Conservation (phyloP, 2,113 vertebrate species). For the Microtus ochrogaster region DNA sequence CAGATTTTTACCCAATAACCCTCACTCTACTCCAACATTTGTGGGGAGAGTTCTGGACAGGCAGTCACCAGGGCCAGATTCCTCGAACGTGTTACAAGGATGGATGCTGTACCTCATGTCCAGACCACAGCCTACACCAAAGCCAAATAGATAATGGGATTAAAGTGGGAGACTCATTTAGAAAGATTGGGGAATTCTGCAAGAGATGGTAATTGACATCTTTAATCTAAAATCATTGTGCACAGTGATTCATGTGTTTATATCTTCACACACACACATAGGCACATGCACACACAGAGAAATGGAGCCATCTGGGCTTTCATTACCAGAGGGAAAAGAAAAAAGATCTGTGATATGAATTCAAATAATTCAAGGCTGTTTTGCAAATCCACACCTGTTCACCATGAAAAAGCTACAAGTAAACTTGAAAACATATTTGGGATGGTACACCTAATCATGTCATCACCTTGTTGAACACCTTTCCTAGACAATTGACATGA, state of each 20-base stretch:
- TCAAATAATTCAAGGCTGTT: constrained; percentile 11
- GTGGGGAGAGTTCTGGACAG: background rate
- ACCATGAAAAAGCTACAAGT: background rate
- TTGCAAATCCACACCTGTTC: background rate
- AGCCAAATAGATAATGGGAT: background rate
- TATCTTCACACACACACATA: background rate
- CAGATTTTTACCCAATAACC: background rate
- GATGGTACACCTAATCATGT: background rate
- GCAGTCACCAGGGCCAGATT: background rate
- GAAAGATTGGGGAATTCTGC: background rate
- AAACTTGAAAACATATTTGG: background rate
- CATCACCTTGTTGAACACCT: background rate
- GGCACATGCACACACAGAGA: background rate
- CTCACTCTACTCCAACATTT: background rate
- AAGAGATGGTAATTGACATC: background rate
- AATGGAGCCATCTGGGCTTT: background rate
- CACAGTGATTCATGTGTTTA: background rate
- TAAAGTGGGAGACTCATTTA: background rate
- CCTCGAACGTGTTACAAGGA: background rate
- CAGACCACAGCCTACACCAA: background rate
- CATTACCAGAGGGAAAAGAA: background rate
- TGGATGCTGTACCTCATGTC: background rate
- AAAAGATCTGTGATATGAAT: background rate
- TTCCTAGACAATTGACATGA: background rate
- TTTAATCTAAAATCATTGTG: background rate